Conservation (phyloP, 2,113 vertebrate genomes). For the Urocolius indicus region DNA sequence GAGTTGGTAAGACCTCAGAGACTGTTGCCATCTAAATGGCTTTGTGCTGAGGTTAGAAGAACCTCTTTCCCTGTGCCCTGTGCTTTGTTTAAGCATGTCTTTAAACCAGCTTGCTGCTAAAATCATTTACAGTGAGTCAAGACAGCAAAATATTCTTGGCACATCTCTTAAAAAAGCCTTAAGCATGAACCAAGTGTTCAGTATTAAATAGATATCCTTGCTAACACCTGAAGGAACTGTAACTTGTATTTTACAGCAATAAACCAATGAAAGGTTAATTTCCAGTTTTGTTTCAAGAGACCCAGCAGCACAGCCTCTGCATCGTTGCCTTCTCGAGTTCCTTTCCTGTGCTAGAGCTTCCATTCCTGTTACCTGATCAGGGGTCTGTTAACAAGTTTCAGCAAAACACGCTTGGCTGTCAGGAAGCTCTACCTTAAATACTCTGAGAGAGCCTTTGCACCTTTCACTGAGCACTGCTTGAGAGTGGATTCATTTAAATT, state of each 20-base stretch:
- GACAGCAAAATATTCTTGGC: neutral
- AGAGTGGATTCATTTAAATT: neutral
- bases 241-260: neutral
- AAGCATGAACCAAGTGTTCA: neutral
- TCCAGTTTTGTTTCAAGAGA: neutral
- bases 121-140: neutral
- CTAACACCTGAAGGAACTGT: neutral
- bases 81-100: neutral
- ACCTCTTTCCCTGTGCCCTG: neutral
- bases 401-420: constrained; percentile 33
- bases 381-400: constrained; percentile 25
- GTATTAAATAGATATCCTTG: neutral
- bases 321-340: neutral
- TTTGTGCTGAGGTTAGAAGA: neutral
- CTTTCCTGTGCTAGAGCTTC: neutral
- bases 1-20: neutral
- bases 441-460: neutral
- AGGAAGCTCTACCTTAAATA: neutral
- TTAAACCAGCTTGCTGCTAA: neutral
- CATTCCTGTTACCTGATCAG: neutral
- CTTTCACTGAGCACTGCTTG: neutral
- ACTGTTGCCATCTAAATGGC: neutral
- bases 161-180: neutral
- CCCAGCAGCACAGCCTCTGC: neutral
- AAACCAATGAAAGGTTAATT: constrained; percentile 16